Conservation (phyloP, 2,797 vertebrate genomes). For the Catostomus latipinnis region DNA sequence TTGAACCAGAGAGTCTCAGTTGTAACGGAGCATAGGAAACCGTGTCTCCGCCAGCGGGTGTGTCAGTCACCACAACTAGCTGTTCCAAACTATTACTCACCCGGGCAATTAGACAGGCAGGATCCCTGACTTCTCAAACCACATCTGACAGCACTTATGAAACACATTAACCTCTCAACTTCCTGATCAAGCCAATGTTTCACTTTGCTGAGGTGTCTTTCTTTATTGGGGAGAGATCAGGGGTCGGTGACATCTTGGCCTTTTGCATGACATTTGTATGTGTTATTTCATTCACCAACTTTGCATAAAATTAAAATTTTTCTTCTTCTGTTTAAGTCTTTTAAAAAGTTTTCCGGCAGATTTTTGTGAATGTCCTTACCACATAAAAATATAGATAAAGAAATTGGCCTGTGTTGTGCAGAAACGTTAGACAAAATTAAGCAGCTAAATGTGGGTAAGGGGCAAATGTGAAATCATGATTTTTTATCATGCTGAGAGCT, state of each 20-base stretch:
- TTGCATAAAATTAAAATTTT: background rate
- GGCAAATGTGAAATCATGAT: background rate
- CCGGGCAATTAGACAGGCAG: conserved; percentile 8
- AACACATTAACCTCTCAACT: background rate
- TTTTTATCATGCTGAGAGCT: conserved; percentile 11
- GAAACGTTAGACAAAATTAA: background rate
- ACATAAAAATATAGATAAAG: background rate
- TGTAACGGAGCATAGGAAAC: conserved; percentile 31
- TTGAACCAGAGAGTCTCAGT: conserved; percentile 35
- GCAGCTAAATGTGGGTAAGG: no score
- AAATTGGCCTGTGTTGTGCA: background rate
- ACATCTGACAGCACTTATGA: conserved; percentile 22
- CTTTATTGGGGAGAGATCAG: background rate
- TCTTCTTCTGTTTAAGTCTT: no score
- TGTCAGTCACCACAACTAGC: conserved; percentile 21
- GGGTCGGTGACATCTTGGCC: background rate
- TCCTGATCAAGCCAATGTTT: background rate
- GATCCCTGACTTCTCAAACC: background rate
- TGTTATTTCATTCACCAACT: background rate
- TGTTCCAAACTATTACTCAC: conserved; percentile 24
- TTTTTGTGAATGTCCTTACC: background rate
- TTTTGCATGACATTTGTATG: no score
- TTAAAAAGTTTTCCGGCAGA: background rate
- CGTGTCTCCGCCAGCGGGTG: conserved; percentile 16
- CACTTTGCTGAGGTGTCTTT: background rate